phyloP scores from a whole-genome alignment of 2,888 invertebrate species.

The Merodon equestris region DNA sequence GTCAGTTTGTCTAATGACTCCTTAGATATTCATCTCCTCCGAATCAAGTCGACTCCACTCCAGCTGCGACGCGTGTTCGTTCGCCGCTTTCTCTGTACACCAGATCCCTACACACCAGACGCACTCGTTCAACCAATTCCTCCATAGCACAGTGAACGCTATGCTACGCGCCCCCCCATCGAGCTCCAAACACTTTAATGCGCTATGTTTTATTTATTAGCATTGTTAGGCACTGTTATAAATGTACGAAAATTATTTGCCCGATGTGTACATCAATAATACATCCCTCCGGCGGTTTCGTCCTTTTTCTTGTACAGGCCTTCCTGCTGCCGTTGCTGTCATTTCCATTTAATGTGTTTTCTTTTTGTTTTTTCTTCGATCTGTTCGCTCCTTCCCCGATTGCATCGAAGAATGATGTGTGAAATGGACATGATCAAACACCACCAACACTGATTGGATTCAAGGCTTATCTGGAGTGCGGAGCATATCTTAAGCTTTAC shows the following conservation, averaged over 20 bases:
- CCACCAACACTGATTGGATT: constrained; percentile 45
- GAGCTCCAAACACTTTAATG: constrained; percentile 72
- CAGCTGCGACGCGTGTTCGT: no score
- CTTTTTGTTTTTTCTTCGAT: constrained; percentile 1
- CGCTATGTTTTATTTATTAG: constrained; percentile 73
- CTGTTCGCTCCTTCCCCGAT: constrained; percentile 22
- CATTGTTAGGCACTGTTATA: constrained; percentile 71
- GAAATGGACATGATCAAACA: constrained; percentile 64
- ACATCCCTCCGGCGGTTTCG: constrained; percentile 63
- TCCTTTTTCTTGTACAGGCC: constrained; percentile 60
- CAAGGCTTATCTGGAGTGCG: constrained; percentile 58
- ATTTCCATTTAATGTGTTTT: constrained; percentile 9
- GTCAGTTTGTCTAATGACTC: no score
- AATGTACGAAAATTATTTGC: constrained; percentile 72
- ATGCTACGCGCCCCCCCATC: constrained; percentile 61
- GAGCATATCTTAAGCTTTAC: constrained; percentile 50
- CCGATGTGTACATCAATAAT: constrained; percentile 72
- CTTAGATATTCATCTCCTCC: no score
- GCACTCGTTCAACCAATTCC: no score
- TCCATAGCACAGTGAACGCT: no score
- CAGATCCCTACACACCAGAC: no score
- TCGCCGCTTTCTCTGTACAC: no score
- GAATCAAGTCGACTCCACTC: no score
- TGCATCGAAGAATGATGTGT: constrained; percentile 58
- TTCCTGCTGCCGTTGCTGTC: constrained; percentile 20